These are phyloP conservation scores for Drosophila repletoides DNA, from an alignment of 1,140 invertebrate genomes.

Conservation along the genomic window DNA sequence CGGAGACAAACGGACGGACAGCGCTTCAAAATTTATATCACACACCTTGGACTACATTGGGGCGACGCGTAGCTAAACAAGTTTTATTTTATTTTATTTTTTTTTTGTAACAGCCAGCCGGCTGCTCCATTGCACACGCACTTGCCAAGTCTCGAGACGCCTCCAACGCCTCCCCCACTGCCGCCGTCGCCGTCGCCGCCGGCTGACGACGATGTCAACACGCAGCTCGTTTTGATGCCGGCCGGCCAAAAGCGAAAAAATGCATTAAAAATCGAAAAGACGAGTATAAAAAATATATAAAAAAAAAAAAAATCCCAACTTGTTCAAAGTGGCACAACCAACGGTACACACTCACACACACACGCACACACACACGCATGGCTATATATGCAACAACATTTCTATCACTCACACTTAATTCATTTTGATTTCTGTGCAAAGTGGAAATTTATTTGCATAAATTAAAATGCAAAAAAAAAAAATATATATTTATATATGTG, in stretches of 20 bases:
- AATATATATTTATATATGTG: slow-evolving; percentile 5
- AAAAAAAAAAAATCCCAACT: slow-evolving; percentile 36
- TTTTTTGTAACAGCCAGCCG: too few relatives aligned
- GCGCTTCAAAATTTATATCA: slow-evolving; percentile 68
- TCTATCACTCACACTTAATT: slow-evolving; percentile 80
- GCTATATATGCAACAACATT: slow-evolving; percentile 59
- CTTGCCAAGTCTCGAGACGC: slow-evolving; percentile 63
- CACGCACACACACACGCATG: slow-evolving; percentile 31
- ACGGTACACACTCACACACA: slow-evolving; percentile 52
- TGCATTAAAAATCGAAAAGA: slow-evolving; percentile 77
- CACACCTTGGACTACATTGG: slow-evolving; percentile 76
- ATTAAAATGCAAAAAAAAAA: slow-evolving; percentile 55
- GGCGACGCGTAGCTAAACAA: slow-evolving; percentile 73
- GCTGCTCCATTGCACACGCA: slow-evolving; percentile 40
- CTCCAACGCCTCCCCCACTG: slow-evolving; percentile 17
- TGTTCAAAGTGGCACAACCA: slow-evolving; percentile 72
- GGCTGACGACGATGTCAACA: slow-evolving; percentile 53
- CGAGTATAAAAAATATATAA: slow-evolving; percentile 16
- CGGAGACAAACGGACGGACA: slow-evolving; percentile 7
- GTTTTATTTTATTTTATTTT: too few relatives aligned
- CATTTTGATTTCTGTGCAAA: slow-evolving; percentile 81
- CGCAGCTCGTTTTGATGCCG: slow-evolving; percentile 57
- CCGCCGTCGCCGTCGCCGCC: not conserved
- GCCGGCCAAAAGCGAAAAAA: slow-evolving; percentile 59
- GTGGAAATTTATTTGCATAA: slow-evolving; percentile 82